Evolutionary conservation across 2,113 vertebrate genomes (phyloP), one percentile per base, ranked within the genome.

Genomic region (Okapia johnstoni): DNA sequence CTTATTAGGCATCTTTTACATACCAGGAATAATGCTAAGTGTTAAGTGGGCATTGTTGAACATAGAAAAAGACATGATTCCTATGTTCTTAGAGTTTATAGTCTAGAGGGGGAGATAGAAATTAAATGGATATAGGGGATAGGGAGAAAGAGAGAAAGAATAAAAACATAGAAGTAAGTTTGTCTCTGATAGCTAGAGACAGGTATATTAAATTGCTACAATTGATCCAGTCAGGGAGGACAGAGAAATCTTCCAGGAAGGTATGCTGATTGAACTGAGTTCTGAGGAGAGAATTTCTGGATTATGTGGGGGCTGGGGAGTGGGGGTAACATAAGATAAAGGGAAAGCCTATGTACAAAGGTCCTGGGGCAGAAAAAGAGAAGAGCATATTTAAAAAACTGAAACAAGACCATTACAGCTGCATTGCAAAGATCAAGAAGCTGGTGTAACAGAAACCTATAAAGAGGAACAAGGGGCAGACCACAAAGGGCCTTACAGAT

Each of bases 1-100:
- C 28, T 76, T 95, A 90, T 36, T 96, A 77, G 81, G 43, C 52
- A 43, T 83, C 80, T 70, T 93, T 96, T 88, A 94, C 23, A 70
- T 50, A 7, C 57, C 63, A 92, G 79, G 52, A 12, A 43, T 80
- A 21, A 5, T 70, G 43, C 16, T 94, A 60, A 58, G 58, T 73
- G 2, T 55, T 95, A 30, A 88, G 8, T 52, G 21, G 93, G 6
- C 48, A 46, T 19, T 70, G 54, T 2, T 85, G 46, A 85, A 17
- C 48, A 89, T 30, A 90, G 52, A 43, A 81, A 84, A 92, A 83
- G 10, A 46, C 11, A 54, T 21, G 26, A 55, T 77, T 96, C 19
- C 30, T 85, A 5, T 84, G 73, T 50, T 96, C 9, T 30, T 76
- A 9, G 90, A 95, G 14, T 46, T 87, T 73, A 77, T 33, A 90